Evolutionary conservation across 2,797 vertebrate species (phyloP), one percentile per base, ranked within the genome.

Genomic region (Enteromius viviparus): DNA sequence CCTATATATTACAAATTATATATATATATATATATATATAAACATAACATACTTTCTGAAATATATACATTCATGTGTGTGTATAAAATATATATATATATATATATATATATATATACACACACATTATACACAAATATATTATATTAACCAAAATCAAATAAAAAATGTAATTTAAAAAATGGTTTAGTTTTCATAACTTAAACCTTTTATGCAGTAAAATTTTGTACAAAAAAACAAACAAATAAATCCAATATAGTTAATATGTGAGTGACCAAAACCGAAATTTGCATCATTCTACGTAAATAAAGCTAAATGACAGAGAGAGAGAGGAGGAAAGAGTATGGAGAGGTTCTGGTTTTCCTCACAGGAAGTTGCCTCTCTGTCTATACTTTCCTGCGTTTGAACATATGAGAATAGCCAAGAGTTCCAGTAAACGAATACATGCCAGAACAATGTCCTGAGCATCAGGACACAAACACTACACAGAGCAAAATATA

Each of bases 341-440:
- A 53, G 19, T 64, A 37, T 15, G 42, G 42, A 60, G 58, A 37
- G 40, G 10, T 76, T 45, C 58, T 76, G 76, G 70, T 70, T 84
- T 82, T 71, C 40, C 64, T 71, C 17, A 80, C 77, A 87, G 89
- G 89, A 89, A 84, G 80, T 76, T 65, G 49, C n/a, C 71, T 58
- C 58, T 72, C 65, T 82, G 65, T 66, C 70, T 80, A 47, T 66
- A 69, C 51, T 84, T 82, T 74, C 49, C 77, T 84, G 86, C 40
- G 26, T 86, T 82, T 85, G 51, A 80, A 64, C 51, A 49, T n/a
- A 77, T 76, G 37, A 62, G 55, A 72, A 84, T 78, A 81, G 60
- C 34, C 42, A 1, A 34, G 21, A 47, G 37, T 26, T 53, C 71
- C 68, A 81, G 83, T 29, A 62, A 69, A 76, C 60, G 37, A 77